Base-by-base conservation (phyloP, 2,113 vertebrate species). In the Alosa alosa region DNA sequence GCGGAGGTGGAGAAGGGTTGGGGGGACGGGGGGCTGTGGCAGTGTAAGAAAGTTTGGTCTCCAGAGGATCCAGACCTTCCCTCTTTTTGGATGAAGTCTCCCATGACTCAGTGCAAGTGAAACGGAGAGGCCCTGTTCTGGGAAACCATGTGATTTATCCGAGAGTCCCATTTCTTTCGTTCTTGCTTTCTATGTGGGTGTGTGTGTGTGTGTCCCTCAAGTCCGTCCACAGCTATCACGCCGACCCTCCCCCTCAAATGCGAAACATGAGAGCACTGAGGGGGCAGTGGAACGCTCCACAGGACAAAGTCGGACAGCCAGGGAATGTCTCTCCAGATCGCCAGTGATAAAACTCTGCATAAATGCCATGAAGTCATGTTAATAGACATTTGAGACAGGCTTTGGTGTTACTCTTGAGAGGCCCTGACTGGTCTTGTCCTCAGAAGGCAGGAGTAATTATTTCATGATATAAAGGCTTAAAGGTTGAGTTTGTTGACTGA, bases 31-130 rank as follows among this genome's bases (percentile, higher is more conserved):
- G 81, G 41, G 41, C 17, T 47, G 46, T 31, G 31, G 31, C 45
- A n/a, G 31, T 82, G 22, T 82, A 18, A n/a, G n/a, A 9, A 15
- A 9, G 39, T 20, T 25, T 49, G 45, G 22, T 25, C 82, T 20
- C 82, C n/a, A 31, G 68, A 82, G 64, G n/a, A 8, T 50, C 52
- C n/a, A 36, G 6, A 25, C 25, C 68, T 39, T 1, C 50, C 86
- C 81, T 87, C 88, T 84, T 88, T 87, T 81, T 75, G 89, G 60
- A 84, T 49, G 82, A 84, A 78, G 84, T 39, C 81, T 49, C 64
- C 81, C 87, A 84, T 90, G 86, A 93, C 89, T 91, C 87, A 91
- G 87, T 84, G 84, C 86, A 84, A 88, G 31, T 86, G 75, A 15
- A 86, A 84, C 41, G 20, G n/a, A 81, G 47, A 86, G 84, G 50